Evolutionary conservation across 1,140 invertebrate genomes (phyloP).

Genomic region (Scaptomyza pallida): DNA sequence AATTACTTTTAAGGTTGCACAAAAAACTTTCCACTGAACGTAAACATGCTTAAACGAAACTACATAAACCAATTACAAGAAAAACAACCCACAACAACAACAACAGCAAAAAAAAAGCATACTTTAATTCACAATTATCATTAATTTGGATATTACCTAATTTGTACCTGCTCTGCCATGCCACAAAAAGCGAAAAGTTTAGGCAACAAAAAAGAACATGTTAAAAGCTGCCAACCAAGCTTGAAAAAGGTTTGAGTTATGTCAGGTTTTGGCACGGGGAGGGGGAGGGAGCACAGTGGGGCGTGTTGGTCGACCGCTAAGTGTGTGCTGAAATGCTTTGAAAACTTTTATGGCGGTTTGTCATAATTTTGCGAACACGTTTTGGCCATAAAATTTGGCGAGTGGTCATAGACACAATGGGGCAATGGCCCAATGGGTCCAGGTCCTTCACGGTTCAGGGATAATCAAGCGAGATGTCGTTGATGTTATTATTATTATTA

Average conservation of each 20-base stretch:
- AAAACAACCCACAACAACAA: not conserved
- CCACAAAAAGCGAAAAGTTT: too few relatives aligned
- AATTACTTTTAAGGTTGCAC: too few relatives aligned
- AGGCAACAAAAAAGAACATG: slow-evolving; percentile 1
- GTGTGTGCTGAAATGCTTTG: slow-evolving; percentile 70
- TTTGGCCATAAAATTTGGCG: slow-evolving; percentile 61
- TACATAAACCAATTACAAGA: not conserved
- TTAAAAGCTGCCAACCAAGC: not conserved
- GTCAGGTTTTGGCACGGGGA: not conserved
- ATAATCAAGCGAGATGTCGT: not conserved
- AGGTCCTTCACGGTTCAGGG: not conserved
- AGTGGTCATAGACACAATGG: slow-evolving; percentile 5
- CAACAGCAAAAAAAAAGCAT: slow-evolving; percentile 9
- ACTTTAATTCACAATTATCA: slow-evolving; percentile 50
- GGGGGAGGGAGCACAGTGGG: not conserved
- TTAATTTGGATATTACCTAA: slow-evolving; percentile 26
- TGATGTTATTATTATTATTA: slow-evolving; percentile 11
- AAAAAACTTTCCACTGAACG: not conserved
- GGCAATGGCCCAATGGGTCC: not conserved
- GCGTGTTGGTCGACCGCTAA: slow-evolving; percentile 32
- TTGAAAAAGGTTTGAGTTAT: slow-evolving; percentile 6
- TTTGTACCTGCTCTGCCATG: not conserved
- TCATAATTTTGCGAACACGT: slow-evolving; percentile 74
- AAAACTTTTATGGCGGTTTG: slow-evolving; percentile 69
- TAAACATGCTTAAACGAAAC: not conserved